These are phyloP conservation scores for Sylvia borin DNA, from an alignment of 2,797 vertebrate species.

Conservation along the genomic window DNA sequence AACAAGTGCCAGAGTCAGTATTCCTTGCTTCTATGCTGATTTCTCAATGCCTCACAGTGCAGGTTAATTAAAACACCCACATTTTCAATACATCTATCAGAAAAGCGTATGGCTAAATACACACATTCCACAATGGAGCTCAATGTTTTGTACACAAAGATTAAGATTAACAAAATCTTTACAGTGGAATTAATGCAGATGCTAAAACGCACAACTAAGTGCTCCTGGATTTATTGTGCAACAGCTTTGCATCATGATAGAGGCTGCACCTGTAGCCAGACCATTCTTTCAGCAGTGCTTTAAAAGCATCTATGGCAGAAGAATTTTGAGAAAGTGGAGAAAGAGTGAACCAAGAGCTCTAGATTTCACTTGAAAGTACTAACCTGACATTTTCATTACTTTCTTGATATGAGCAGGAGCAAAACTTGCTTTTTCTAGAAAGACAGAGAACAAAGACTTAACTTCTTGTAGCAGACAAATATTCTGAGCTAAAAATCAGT, in stretches of 20 bases:
- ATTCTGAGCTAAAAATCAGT: not conserved
- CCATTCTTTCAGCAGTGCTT: not conserved
- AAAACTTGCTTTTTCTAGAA: not conserved
- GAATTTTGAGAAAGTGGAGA: not conserved
- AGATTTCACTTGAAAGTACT: not conserved
- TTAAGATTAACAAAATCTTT: not conserved
- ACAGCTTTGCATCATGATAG: not conserved
- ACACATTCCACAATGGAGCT: not conserved
- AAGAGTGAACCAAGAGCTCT: not conserved
- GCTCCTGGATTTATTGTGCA: not conserved
- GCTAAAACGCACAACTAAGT: not conserved
- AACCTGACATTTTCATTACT: not conserved
- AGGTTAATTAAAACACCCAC: not conserved
- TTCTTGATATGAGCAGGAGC: not conserved
- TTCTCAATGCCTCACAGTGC: not conserved
- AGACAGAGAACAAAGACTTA: not conserved
- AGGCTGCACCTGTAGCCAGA: not conserved
- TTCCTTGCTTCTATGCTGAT: not conserved
- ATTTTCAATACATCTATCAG: not conserved
- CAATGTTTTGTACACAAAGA: not conserved
- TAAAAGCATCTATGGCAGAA: not conserved
- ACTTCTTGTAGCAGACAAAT: not conserved
- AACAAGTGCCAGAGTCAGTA: not conserved
- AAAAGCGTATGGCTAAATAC: not conserved
- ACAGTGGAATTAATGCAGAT: not conserved